These are phyloP conservation scores for Acanthaster planci DNA, from an alignment of 35 echinoderm and acorn worm species.

Conservation along the genomic window DNA sequence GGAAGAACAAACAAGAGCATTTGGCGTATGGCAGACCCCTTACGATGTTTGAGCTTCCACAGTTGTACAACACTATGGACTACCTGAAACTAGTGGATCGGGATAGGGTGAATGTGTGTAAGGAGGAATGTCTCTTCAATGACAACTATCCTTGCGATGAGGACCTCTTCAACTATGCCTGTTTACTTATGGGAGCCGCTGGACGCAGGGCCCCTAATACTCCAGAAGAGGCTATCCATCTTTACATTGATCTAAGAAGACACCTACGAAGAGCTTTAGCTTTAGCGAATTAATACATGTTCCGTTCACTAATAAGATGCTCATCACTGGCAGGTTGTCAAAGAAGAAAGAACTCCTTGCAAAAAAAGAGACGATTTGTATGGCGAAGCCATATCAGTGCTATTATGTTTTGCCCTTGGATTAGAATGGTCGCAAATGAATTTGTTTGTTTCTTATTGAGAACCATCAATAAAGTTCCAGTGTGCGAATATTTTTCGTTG, in stretches of 20 bases:
- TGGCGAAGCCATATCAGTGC: too few species aligned
- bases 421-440: too few species aligned
- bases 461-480: too few species aligned
- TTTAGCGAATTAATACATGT: too few species aligned
- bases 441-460: too few species aligned
- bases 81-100: conserved; percentile 13
- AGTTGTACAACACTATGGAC: conserved; percentile 13
- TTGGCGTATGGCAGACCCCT: conserved; percentile 1
- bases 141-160: conserved; percentile 10
- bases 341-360: too few species aligned
- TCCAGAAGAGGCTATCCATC: conserved; percentile 8
- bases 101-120: conserved; percentile 6
- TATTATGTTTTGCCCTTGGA: too few species aligned
- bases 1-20: conserved; percentile 20
- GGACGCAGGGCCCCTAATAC: neutral
- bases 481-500: too few species aligned
- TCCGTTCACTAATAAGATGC: too few species aligned
- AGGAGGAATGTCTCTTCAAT: conserved; percentile 3
- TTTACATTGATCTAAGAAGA: conserved; percentile 21
- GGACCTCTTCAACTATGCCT: conserved; percentile 5
- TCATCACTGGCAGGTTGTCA: too few species aligned
- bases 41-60: conserved; percentile 21
- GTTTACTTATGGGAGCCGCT: neutral
- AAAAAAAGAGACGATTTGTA: too few species aligned
- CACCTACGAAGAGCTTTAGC: neutral